These are phyloP conservation scores for Microctenopoma stevenorrisi DNA, from an alignment of 2,797 vertebrate genomes.

Conservation along the genomic window DNA sequence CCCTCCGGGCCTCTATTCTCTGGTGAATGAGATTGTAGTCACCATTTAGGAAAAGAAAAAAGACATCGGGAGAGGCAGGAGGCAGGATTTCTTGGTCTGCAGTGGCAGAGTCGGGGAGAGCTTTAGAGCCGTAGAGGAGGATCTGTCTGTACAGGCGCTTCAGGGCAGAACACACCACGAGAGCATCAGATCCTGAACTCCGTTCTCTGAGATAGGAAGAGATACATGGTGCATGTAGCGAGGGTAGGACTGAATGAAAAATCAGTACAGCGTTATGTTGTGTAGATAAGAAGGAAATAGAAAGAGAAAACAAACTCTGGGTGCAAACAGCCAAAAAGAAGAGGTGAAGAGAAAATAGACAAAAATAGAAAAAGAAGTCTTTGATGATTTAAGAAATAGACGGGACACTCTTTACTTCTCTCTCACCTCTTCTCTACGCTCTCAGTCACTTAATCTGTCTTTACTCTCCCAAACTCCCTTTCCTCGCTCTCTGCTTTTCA, in stretches of 20 bases:
- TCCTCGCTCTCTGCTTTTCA: constrained; percentile 58
- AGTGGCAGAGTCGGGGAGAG: constrained; percentile 13
- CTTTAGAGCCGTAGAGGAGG: constrained; percentile 79
- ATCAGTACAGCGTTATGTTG: neutral
- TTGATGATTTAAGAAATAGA: constrained; percentile 62
- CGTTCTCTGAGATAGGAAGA: constrained; percentile 68
- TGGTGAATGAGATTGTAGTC: constrained; percentile 82
- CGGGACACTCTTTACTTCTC: constrained; percentile 39
- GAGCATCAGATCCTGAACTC: constrained; percentile 69
- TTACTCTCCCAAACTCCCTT: constrained; percentile 29
- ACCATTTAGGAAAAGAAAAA: constrained; percentile 87
- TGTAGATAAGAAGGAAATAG: neutral
- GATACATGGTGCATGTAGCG: neutral
- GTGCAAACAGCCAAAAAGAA: constrained; percentile 6
- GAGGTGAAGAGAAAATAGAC: constrained; percentile 11
- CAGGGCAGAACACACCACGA: constrained; percentile 92
- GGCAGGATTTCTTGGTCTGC: constrained; percentile 33
- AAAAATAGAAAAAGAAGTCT: constrained; percentile 28
- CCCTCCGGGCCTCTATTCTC: constrained; percentile 83
- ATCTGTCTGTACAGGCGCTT: constrained; percentile 87
- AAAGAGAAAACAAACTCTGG: neutral
- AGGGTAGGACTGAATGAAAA: neutral
- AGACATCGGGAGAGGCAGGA: constrained; percentile 64
- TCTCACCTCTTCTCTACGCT: constrained; percentile 25
- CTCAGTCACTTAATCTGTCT: constrained; percentile 49